Conservation (phyloP, 2,113 vertebrate genomes). For the Chloropsis cyanopogon region DNA sequence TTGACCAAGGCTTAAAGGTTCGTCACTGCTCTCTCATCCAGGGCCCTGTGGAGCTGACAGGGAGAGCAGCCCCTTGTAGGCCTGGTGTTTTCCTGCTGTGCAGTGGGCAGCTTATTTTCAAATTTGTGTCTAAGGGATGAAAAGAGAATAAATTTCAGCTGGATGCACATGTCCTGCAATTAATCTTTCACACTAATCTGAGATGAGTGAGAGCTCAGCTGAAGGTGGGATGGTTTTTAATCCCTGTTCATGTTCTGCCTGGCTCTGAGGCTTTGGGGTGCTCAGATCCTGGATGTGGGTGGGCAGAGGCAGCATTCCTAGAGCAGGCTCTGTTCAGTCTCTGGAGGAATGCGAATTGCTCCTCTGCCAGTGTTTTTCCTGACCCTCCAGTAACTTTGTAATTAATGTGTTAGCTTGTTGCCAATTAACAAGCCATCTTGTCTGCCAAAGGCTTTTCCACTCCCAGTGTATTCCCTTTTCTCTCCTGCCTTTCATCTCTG, state of each 20-base stretch:
- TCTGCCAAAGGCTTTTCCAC: neutral
- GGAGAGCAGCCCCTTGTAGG: neutral
- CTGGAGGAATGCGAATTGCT: neutral
- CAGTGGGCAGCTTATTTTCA: neutral
- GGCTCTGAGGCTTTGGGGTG: neutral
- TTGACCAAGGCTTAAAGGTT: neutral
- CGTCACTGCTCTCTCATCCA: neutral
- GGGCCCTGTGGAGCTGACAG: neutral
- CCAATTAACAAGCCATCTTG: neutral
- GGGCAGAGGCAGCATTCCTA: neutral
- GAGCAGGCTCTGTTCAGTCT: neutral
- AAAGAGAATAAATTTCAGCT: neutral
- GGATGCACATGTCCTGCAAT: neutral
- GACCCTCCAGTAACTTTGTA: neutral
- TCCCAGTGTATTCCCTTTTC: neutral
- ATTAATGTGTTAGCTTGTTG: slow-evolving; percentile 10
- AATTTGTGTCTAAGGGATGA: neutral
- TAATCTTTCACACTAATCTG: neutral
- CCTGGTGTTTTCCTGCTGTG: neutral
- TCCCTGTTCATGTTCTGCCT: neutral
- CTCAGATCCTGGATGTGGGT: neutral
- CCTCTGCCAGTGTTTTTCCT: neutral
- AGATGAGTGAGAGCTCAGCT: neutral
- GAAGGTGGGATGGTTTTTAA: neutral
- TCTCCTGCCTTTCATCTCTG: neutral